Conservation (phyloP, 2,113 vertebrate genomes). For the Dromas ardeola region DNA sequence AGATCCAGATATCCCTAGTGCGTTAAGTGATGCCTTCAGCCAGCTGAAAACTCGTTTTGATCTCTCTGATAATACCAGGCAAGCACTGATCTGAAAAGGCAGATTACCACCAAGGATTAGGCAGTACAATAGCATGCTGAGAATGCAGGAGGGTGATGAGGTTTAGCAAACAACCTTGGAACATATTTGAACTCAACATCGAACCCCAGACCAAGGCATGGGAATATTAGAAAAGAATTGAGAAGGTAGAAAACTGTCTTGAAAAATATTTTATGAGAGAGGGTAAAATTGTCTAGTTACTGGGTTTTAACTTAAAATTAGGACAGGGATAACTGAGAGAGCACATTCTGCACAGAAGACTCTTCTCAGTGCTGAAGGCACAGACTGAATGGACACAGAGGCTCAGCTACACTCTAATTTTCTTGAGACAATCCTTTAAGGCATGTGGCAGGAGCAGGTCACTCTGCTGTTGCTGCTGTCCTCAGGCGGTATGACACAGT, state of each 20-base stretch:
- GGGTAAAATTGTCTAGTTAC: not conserved
- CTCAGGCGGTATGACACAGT: conserved; percentile 49
- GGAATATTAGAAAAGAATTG: not conserved
- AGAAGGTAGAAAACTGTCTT: not conserved
- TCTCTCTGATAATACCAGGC: conserved; percentile 65
- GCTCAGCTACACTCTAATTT: conserved; percentile 27
- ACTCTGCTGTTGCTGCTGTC: conserved; percentile 27
- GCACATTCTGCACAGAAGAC: not conserved
- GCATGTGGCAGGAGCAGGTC: conserved; percentile 49
- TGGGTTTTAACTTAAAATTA: not conserved
- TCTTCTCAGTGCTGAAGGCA: not conserved
- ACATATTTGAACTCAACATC: conserved; percentile 26
- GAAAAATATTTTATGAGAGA: not conserved
- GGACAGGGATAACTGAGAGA: not conserved
- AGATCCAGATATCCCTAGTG: conserved; percentile 21
- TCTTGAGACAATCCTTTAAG: conserved; percentile 48
- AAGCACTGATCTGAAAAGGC: conserved; percentile 68
- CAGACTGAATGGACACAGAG: not conserved
- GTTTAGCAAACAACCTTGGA: conserved; percentile 48
- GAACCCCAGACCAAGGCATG: not conserved
- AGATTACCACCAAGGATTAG: conserved; percentile 67
- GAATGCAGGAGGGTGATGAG: conserved; percentile 48
- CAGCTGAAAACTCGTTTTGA: conserved; percentile 61
- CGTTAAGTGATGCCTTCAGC: conserved; percentile 53
- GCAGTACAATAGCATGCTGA: conserved; percentile 61